Conservation (phyloP, 2,113 vertebrate species). For the Sylvietta virens region DNA sequence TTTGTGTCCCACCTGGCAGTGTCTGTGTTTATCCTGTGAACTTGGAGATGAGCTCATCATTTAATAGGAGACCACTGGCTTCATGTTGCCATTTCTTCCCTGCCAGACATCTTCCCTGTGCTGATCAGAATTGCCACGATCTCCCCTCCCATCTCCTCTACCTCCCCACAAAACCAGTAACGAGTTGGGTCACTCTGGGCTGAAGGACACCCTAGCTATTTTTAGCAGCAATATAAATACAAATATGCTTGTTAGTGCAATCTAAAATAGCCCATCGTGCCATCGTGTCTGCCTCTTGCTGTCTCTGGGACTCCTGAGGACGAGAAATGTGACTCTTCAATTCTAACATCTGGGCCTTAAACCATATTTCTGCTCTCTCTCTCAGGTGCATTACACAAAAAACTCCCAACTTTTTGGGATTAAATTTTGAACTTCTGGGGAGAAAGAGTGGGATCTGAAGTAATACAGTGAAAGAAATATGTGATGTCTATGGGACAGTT, state of each 20-base stretch:
- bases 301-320: not conserved
- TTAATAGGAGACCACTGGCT: not conserved
- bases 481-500: not conserved
- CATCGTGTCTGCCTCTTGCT: not conserved
- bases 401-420: not conserved
- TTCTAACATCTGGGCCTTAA: not conserved
- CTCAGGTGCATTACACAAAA: not conserved
- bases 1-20: not conserved
- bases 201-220: not conserved
- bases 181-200: not conserved
- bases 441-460: not conserved
- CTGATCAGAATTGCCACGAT: not conserved
- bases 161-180: not conserved
- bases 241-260: not conserved
- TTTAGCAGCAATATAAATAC: not conserved
- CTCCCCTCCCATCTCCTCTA: not conserved
- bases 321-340: not conserved
- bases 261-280: not conserved
- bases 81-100: not conserved
- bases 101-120: not conserved
- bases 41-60: not conserved
- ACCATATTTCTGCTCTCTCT: not conserved
- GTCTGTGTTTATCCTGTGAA: not conserved
- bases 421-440: not conserved
- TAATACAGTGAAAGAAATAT: not conserved